phyloP scores from a whole-genome alignment of 2,797 vertebrate genomes.

The Masticophis lateralis region DNA sequence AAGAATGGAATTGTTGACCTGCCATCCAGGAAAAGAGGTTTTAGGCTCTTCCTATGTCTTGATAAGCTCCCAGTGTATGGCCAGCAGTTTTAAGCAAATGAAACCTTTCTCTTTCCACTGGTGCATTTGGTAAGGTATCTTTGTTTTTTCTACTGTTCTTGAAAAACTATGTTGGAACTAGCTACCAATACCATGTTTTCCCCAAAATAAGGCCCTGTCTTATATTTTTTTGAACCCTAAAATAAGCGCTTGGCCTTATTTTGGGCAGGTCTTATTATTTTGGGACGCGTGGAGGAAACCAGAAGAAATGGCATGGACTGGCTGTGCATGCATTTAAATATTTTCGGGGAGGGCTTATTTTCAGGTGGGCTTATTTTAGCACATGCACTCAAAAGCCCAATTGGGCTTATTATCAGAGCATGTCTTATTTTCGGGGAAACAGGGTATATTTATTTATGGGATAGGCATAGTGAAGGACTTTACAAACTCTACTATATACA shows the following conservation, averaged over 20 bases:
- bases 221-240: too few relatives aligned
- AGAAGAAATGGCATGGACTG: too few relatives aligned
- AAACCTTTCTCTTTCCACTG: background rate
- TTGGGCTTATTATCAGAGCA: too few relatives aligned
- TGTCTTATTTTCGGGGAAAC: too few relatives aligned
- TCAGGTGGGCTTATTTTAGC: too few relatives aligned
- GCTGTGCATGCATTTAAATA: too few relatives aligned
- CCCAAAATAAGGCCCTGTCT: too few relatives aligned
- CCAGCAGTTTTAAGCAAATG: background rate
- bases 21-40: background rate
- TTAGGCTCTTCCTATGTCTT: background rate
- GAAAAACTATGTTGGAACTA: background rate
- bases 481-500: background rate
- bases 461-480: background rate
- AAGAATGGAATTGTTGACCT: background rate
- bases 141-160: background rate
- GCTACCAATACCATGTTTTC: background rate
- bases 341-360: too few relatives aligned
- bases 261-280: too few relatives aligned
- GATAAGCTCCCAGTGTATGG: background rate
- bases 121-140: background rate
- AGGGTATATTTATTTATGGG: background rate
- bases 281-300: too few relatives aligned
- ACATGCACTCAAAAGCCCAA: too few relatives aligned
- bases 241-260: too few relatives aligned